Percentiles rank a stretch among this genome's conserved stretches.
phyloP scores from a whole-genome alignment of 2,797 vertebrate species.

The Paedocypris micromegethes region DNA sequence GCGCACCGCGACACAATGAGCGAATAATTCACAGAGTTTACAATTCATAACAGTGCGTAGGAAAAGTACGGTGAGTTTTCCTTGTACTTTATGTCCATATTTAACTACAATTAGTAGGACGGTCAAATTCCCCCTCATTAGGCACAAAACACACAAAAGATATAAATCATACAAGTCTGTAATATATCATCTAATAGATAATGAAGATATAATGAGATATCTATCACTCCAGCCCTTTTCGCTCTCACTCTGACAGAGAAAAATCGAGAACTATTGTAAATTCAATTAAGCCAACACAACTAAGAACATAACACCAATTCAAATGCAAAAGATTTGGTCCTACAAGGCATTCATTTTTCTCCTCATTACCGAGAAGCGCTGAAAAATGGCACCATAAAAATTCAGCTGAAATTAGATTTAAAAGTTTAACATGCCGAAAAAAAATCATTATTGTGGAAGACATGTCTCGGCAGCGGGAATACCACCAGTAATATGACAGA shows the following conservation, averaged over 20 bases:
- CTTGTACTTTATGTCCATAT: slow-evolving; percentile 9
- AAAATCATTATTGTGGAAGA: slow-evolving; percentile 40
- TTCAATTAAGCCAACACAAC: slow-evolving; percentile 41
- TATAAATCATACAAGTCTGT: slow-evolving; percentile 35
- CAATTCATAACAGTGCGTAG: slow-evolving; percentile 9
- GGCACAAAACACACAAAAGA: slow-evolving; percentile 28
- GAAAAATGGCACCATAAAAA: slow-evolving; percentile 47
- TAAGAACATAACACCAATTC: slow-evolving; percentile 43
- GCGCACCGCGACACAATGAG: too few species aligned
- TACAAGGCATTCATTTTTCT: slow-evolving; percentile 41
- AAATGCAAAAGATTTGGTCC: slow-evolving; percentile 44
- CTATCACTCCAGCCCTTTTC: slow-evolving; percentile 31
- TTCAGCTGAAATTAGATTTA: slow-evolving; percentile 48
- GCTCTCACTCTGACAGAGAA: slow-evolving; percentile 26
- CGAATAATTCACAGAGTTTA: slow-evolving; percentile 1
- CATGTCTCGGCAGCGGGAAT: slow-evolving; percentile 30
- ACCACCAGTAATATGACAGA: slow-evolving; percentile 27
- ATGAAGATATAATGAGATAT: slow-evolving; percentile 48
- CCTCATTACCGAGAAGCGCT: slow-evolving; percentile 40
- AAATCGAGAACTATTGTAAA: slow-evolving; percentile 36
- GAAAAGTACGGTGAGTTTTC: not conserved
- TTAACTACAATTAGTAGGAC: slow-evolving; percentile 33
- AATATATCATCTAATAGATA: slow-evolving; percentile 33
- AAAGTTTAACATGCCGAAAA: slow-evolving; percentile 45
- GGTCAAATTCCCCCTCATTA: slow-evolving; percentile 35